These are phyloP conservation scores for Halocaridina rubra DNA, from an alignment of 2,888 invertebrate species.

Conservation along the genomic window DNA sequence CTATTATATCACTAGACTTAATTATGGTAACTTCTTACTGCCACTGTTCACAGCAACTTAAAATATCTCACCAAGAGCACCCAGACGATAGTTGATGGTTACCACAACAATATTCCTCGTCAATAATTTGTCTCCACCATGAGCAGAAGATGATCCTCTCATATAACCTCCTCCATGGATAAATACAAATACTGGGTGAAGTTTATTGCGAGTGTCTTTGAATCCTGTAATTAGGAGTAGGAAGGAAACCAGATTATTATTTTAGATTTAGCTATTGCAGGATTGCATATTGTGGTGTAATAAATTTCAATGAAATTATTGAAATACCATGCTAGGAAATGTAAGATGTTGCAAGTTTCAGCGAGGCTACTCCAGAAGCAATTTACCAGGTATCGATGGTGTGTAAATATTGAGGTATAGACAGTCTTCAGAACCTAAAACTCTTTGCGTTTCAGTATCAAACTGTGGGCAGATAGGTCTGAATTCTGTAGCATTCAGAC, in stretches of 20 bases:
- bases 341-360: too few species aligned
- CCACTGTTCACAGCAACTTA: too few species aligned
- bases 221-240: too few species aligned
- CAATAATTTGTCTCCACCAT: constrained; percentile 40
- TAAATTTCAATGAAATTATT: too few species aligned
- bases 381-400: constrained; percentile 47
- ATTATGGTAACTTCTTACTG: too few species aligned
- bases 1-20: too few species aligned
- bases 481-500: neutral
- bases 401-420: constrained; percentile 59
- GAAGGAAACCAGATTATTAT: too few species aligned
- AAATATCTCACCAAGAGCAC: constrained; percentile 76
- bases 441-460: constrained; percentile 25
- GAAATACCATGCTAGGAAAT: too few species aligned
- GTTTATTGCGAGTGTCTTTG: too few species aligned
- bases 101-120: constrained; percentile 80
- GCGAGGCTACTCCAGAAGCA: neutral
- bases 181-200: constrained; percentile 49
- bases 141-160: constrained; percentile 40
- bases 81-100: constrained; percentile 91
- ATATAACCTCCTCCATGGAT: constrained; percentile 53
- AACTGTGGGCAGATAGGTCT: constrained; percentile 49
- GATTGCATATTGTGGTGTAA: too few species aligned
- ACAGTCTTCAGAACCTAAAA: constrained; percentile 59
- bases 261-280: too few species aligned